These are phyloP conservation scores for Aradophagus sp. DNA, from an alignment of 1,140 invertebrate species.

Conservation along the genomic window DNA sequence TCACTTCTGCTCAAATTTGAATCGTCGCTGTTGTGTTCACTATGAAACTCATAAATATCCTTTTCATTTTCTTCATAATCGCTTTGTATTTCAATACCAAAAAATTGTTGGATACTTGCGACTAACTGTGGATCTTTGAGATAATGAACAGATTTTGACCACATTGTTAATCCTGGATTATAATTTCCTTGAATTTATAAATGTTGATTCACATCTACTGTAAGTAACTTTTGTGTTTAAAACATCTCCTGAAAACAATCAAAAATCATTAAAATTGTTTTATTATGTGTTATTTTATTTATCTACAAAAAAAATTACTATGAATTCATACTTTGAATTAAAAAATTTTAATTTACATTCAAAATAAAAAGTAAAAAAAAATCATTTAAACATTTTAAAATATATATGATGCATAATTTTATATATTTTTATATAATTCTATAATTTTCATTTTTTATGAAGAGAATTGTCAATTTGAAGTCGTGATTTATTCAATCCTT, in stretches of 20 bases:
- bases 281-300: no score
- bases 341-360: no score
- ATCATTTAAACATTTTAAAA: no score
- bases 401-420: no score
- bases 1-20: constrained; percentile 37
- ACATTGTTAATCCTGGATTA: constrained; percentile 54
- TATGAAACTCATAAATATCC: background rate
- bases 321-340: no score
- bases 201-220: background rate
- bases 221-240: background rate
- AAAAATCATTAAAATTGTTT: no score
- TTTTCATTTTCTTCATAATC: constrained; percentile 21
- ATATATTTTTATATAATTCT: no score
- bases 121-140: constrained; percentile 82
- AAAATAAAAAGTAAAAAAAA: no score
- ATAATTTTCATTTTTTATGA: no score
- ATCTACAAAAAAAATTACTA: no score
- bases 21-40: constrained; percentile 21
- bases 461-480: no score
- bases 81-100: constrained; percentile 78
- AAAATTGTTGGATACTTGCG: constrained; percentile 82
- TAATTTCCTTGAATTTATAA: background rate
- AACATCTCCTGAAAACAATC: background rate
- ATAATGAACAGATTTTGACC: constrained; percentile 74
- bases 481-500: no score